A percentile compares a stretch with the other conserved stretches of the same genome.
Evolutionary conservation across 2,113 vertebrate species (phyloP).

Genomic region (Dipodomys spectabilis): DNA sequence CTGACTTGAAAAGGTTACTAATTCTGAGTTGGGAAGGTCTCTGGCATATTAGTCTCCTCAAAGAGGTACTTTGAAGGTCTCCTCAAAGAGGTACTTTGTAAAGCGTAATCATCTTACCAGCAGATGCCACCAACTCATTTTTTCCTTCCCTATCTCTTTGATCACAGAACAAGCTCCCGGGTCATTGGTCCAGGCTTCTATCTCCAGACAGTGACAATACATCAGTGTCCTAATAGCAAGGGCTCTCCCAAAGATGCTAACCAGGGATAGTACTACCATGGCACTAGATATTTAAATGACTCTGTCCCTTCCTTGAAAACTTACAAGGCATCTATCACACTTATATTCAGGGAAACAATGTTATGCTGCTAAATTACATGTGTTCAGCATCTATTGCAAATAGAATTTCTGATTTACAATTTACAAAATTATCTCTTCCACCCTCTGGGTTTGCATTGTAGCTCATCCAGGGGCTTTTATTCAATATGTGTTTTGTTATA

Average conservation of each 20-base stretch:
- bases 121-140: background rate
- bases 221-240: background rate
- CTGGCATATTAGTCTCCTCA: background rate
- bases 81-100: background rate
- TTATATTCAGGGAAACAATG: background rate
- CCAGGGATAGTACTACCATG: background rate
- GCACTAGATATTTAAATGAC: constrained; percentile 36
- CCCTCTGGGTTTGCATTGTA: constrained; percentile 66
- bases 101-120: background rate
- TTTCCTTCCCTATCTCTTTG: background rate
- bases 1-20: constrained; percentile 41
- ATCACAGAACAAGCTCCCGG: background rate
- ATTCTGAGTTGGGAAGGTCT: background rate
- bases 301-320: constrained; percentile 52
- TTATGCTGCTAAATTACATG: background rate
- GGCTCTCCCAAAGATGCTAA: background rate
- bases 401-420: constrained; percentile 60
- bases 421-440: constrained; percentile 30
- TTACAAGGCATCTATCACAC: constrained; percentile 29
- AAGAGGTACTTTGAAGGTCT: background rate
- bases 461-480: constrained; percentile 52
- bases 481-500: constrained; percentile 71
- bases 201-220: background rate
- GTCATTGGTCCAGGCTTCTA: background rate
- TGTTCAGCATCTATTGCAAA: constrained; percentile 37